A percentile compares a stretch with the other conserved stretches of the same genome.
These are phyloP conservation scores for Liolophura sinensis DNA, from an alignment of 1,140 invertebrate genomes.

Conservation along the genomic window DNA sequence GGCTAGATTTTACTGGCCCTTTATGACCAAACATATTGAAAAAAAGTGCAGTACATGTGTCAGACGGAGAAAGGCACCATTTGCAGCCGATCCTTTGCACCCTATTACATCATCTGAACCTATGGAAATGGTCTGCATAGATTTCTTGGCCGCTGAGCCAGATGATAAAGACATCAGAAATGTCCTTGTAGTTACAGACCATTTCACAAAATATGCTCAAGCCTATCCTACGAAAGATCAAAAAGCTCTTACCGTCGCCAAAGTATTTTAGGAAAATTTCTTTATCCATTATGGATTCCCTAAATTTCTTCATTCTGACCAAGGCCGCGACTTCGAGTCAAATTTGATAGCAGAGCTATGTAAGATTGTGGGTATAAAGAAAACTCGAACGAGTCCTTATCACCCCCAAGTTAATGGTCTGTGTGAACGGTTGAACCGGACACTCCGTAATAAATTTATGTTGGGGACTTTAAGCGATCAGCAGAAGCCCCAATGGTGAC, in stretches of 20 bases:
- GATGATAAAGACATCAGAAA: not conserved
- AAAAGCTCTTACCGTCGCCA: not conserved
- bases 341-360: conserved; percentile 18
- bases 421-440: conserved; percentile 24
- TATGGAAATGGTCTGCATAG: conserved; percentile 4
- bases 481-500: conserved; percentile 15
- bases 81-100: not conserved
- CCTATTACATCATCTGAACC: not conserved
- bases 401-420: conserved; percentile 26
- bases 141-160: not conserved
- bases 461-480: conserved; percentile 11
- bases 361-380: conserved; percentile 18
- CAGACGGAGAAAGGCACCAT: not conserved
- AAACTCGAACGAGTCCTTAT: conserved; percentile 25
- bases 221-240: not conserved
- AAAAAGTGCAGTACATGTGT: conserved; percentile 1
- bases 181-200: not conserved
- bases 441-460: too few relatives aligned
- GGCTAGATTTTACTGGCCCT: not conserved
- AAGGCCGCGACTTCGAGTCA: conserved; percentile 21
- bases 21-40: not conserved
- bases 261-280: conserved; percentile 9
- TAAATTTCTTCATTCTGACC: conserved; percentile 21
- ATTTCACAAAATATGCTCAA: conserved; percentile 1
- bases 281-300: conserved; percentile 19